Base-by-base conservation (phyloP, 2,113 vertebrate genomes). In the Coryphaenoides rupestris region DNA sequence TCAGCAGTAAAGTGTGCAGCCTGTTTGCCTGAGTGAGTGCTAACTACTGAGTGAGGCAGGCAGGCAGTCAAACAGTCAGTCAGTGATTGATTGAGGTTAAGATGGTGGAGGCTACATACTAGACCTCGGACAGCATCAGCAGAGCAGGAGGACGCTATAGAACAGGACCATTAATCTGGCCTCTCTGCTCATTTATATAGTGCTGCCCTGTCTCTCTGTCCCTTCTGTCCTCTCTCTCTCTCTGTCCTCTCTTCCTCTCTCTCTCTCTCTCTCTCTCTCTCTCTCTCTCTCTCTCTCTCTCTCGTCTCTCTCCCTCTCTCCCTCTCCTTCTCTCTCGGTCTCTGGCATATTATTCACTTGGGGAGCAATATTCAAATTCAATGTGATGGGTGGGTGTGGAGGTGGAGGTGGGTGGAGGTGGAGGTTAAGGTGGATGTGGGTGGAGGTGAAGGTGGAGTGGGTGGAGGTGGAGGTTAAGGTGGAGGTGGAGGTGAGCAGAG, bases 301-400 rank as follows among this genome's bases (percentile, higher is more conserved):
- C 28, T 21, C 75, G 52, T 24, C 60, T 58, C 60, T 62, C 56
- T 24, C 63, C 7, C 57, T 59, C 77, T 65, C 69, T 46, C 57
- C 22, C 67, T 80, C 28, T 33, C 28, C 4, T 10, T 9, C 33
- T 40, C 33, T 40, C 33, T 12, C 71, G 68, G 75, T 76, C 72
- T 68, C 60, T 59, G 65, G 23, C 62, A 74, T 79, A 82, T 81
- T 87, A 74, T 84, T 87, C 84, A 79, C 80, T 76, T 72, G 49
- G 65, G 74, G 69, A 72, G 33, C 68, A 63, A 65, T 71, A 40
- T 66, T 80, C 67, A 82, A 5, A 80, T 83, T 10, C 80, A 78
- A 85, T 77, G 83, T n/a, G n/a, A n/a, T n/a, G n/a, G n/a, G n/a
- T n/a, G n/a, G n/a, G n/a, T n/a, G n/a, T n/a, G n/a, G n/a, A n/a